A percentile compares a stretch with the other conserved stretches of the same genome.
These are phyloP conservation scores for Saturnia japonica DNA, from an alignment of 2,888 invertebrate genomes.

Conservation along the genomic window DNA sequence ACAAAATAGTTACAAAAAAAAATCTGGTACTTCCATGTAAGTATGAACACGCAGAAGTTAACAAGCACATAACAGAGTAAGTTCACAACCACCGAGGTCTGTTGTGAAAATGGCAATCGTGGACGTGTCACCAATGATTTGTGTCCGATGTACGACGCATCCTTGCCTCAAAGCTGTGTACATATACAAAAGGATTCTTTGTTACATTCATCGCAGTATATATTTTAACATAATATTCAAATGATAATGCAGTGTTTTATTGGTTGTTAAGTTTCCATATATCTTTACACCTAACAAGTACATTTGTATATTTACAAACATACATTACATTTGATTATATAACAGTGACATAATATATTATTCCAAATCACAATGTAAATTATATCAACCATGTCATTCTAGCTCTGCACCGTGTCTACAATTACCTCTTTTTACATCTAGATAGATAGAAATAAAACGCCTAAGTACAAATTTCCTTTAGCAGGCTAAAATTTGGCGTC, in stretches of 20 bases:
- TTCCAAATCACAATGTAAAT: too few species aligned
- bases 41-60: not conserved
- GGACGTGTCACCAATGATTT: conserved; percentile 47
- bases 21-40: not conserved
- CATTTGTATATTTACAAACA: not conserved
- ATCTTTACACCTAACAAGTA: conserved; percentile 10
- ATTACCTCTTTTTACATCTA: too few species aligned
- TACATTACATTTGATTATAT: not conserved
- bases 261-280: conserved; percentile 1
- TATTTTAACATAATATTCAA: conserved; percentile 16
- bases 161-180: conserved; percentile 48
- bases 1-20: not conserved
- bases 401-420: too few species aligned
- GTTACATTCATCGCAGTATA: conserved; percentile 13
- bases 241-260: conserved; percentile 17
- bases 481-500: too few species aligned
- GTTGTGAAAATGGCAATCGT: conserved; percentile 52
- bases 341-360: too few species aligned
- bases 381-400: too few species aligned
- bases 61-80: conserved; percentile 10
- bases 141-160: conserved; percentile 43
- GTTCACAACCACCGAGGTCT: conserved; percentile 39
- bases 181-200: conserved; percentile 41
- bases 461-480: too few species aligned
- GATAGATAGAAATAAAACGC: too few species aligned